phyloP scores from a whole-genome alignment of 2,888 invertebrate genomes.

The Agonopterix alstromeriana region DNA sequence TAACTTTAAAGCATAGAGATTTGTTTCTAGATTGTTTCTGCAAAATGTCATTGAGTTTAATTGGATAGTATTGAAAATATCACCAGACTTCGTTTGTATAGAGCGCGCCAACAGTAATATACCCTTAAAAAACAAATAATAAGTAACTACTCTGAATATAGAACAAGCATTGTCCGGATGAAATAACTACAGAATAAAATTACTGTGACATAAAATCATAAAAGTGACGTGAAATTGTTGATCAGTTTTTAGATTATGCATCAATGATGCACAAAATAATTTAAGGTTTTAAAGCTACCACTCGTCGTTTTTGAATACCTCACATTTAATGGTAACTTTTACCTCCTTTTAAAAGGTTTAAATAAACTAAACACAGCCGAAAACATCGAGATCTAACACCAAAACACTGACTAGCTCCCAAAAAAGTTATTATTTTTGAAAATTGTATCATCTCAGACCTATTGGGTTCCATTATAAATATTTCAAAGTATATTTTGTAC shows the following conservation, averaged over 20 bases:
- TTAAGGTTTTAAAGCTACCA: neutral
- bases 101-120: too few species aligned
- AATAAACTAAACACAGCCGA: slow-evolving; percentile 55
- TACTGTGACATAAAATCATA: neutral
- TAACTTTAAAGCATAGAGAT: too few species aligned
- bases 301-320: too few species aligned
- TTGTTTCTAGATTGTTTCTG: too few species aligned
- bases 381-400: slow-evolving; percentile 51
- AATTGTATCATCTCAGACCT: neutral
- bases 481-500: slow-evolving; percentile 5
- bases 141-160: too few species aligned
- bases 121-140: too few species aligned
- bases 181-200: neutral
- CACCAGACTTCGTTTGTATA: too few species aligned
- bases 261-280: neutral
- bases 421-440: neutral
- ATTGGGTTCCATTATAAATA: neutral
- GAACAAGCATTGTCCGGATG: too few species aligned
- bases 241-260: neutral
- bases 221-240: too few species aligned
- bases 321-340: slow-evolving; percentile 7
- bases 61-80: too few species aligned
- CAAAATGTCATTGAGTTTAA: too few species aligned
- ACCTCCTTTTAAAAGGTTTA: slow-evolving; percentile 16
- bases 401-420: slow-evolving; percentile 34